phyloP scores from a whole-genome alignment of 2,113 vertebrate species.

The Phaethon lepturus region DNA sequence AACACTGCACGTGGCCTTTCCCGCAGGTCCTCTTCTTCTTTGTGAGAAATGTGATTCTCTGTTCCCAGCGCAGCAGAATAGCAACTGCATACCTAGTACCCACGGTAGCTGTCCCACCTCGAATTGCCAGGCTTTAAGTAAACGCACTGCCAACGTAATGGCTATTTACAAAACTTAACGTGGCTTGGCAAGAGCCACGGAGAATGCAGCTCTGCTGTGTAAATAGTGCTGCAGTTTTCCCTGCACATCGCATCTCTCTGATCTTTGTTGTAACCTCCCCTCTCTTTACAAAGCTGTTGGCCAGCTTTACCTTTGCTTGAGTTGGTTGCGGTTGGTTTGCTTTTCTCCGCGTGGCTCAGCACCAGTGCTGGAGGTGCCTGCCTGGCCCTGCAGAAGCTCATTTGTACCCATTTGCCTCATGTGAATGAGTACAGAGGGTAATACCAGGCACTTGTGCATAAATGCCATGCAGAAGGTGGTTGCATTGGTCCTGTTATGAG shows the following conservation, averaged over 20 bases:
- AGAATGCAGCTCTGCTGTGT: neutral
- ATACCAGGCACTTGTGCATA: neutral
- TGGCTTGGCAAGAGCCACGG: neutral
- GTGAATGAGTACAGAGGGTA: neutral
- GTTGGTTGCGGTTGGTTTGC: neutral
- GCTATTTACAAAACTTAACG: accelerated
- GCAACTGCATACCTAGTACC: neutral
- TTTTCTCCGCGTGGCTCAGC: neutral
- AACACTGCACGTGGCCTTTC: neutral
- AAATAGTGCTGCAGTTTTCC: neutral
- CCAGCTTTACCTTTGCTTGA: neutral
- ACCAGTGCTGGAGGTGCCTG: neutral
- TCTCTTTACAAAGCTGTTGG: neutral
- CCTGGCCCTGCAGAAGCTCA: neutral
- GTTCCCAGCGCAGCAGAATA: neutral
- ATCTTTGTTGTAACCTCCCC: neutral
- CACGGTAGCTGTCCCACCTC: neutral
- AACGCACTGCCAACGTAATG: neutral
- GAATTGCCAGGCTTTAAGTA: neutral
- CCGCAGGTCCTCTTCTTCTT: neutral
- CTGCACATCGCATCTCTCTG: neutral
- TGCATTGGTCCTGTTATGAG: neutral
- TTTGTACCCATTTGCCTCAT: accelerated
- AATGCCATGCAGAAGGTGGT: neutral
- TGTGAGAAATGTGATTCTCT: neutral